Percentiles rank a stretch among this genome's conserved stretches.
These are phyloP conservation scores for Telmatherina bonti DNA, from an alignment of 2,797 vertebrate genomes.

Conservation along the genomic window DNA sequence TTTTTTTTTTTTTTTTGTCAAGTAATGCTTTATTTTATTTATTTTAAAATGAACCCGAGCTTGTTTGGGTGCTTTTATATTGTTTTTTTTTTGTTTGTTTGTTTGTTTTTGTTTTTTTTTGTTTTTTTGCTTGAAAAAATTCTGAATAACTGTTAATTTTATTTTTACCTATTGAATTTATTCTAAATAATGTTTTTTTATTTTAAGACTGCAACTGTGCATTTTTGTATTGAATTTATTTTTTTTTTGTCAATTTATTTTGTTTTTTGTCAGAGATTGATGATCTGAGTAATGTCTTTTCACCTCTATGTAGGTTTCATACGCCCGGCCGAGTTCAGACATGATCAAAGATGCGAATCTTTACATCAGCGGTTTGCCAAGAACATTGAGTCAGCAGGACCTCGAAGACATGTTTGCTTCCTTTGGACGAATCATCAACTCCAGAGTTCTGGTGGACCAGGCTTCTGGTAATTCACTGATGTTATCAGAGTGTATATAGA, in stretches of 20 bases:
- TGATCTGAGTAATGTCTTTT: conserved; percentile 11
- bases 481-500: no score
- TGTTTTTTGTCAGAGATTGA: background rate
- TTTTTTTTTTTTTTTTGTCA: conserved; percentile 50
- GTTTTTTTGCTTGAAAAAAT: conserved; percentile 41
- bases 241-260: background rate
- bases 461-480: conserved; percentile 86
- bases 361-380: conserved; percentile 95
- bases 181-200: conserved; percentile 49
- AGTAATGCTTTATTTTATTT: conserved; percentile 48
- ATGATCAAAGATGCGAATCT: conserved; percentile 97
- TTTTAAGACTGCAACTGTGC: conserved; percentile 41
- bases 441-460: conserved; percentile 95
- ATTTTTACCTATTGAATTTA: conserved; percentile 23
- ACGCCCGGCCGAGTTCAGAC: conserved; percentile 95
- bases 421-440: conserved; percentile 97
- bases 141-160: conserved; percentile 37
- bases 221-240: conserved; percentile 7
- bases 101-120: no score
- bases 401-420: conserved; percentile 96
- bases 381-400: conserved; percentile 95
- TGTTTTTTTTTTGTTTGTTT: no score
- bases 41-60: conserved; percentile 35
- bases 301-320: conserved; percentile 71
- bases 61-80: conserved; percentile 59